Evolutionary conservation across 2,113 vertebrate species (phyloP).

Genomic region (Barnardius zonarius): DNA sequence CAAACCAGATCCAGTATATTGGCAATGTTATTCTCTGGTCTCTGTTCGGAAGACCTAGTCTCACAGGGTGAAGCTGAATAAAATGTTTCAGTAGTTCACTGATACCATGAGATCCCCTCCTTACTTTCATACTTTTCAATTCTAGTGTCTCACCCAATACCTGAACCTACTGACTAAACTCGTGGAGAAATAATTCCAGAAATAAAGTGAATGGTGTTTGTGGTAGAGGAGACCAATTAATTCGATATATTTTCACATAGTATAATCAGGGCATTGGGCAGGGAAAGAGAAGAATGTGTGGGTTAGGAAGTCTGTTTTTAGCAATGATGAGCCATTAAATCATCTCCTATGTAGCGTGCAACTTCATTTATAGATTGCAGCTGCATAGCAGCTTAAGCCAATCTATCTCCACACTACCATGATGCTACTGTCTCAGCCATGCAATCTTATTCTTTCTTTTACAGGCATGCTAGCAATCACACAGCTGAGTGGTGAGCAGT

Average conservation of each 20-base stretch:
- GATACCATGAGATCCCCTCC: not conserved
- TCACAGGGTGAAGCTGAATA: not conserved
- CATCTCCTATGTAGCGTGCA: not conserved
- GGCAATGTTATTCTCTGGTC: not conserved
- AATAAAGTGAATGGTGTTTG: not conserved
- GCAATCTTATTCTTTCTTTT: not conserved
- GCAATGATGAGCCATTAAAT: not conserved
- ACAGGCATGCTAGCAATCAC: not conserved
- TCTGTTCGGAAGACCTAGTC: not conserved
- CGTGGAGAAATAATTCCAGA: not conserved
- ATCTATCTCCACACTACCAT: not conserved
- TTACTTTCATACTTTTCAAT: not conserved
- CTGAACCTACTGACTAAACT: not conserved
- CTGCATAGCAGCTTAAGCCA: not conserved
- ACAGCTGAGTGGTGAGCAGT: not conserved
- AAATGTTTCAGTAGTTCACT: not conserved
- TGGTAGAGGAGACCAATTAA: not conserved
- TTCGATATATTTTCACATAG: not conserved
- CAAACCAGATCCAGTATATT: not conserved
- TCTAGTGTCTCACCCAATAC: not conserved
- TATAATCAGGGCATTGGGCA: not conserved
- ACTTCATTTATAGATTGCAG: not conserved
- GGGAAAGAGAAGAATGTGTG: not conserved
- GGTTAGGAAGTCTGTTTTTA: not conserved
- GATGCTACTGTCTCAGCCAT: not conserved